These are phyloP conservation scores for Mallotus villosus DNA, from an alignment of 2,797 vertebrate genomes.

Conservation along the genomic window DNA sequence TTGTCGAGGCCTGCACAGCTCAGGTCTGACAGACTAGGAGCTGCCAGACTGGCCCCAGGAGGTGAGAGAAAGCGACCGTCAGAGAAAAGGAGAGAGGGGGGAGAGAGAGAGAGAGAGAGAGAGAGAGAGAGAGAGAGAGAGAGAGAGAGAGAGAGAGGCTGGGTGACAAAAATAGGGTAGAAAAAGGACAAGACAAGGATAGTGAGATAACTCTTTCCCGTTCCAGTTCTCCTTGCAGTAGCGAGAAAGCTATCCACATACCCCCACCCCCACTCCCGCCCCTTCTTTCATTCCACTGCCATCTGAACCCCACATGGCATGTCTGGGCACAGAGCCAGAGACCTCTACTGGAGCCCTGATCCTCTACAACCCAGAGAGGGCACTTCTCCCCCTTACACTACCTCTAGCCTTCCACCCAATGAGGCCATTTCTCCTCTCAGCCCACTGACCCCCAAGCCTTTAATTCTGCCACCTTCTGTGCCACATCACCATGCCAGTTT, in stretches of 20 bases:
- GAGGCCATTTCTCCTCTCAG: slow-evolving; percentile 50
- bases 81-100: slow-evolving; percentile 24
- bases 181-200: background rate
- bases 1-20: slow-evolving; percentile 23
- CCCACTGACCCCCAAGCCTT: slow-evolving; percentile 30
- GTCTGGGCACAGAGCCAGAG: slow-evolving; percentile 82
- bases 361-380: slow-evolving; percentile 74
- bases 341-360: slow-evolving; percentile 68
- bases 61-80: slow-evolving; percentile 18
- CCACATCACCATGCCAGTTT: background rate
- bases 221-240: background rate
- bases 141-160: slow-evolving; percentile 16
- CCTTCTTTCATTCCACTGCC: slow-evolving; percentile 82
- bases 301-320: slow-evolving; percentile 86
- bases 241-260: background rate
- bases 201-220: background rate
- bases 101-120: slow-evolving; percentile 31
- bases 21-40: slow-evolving; percentile 30
- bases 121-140: slow-evolving; percentile 12
- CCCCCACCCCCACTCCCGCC: slow-evolving; percentile 47
- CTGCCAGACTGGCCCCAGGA: slow-evolving; percentile 38
- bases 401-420: slow-evolving; percentile 62
- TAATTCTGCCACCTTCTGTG: slow-evolving; percentile 29
- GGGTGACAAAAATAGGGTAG: background rate
- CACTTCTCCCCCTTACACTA: slow-evolving; percentile 65